Percentiles rank a stretch among this genome's conserved stretches.
These are phyloP conservation scores for Pseudotriccus pelzelni DNA, from an alignment of 2,797 vertebrate genomes.

Conservation along the genomic window DNA sequence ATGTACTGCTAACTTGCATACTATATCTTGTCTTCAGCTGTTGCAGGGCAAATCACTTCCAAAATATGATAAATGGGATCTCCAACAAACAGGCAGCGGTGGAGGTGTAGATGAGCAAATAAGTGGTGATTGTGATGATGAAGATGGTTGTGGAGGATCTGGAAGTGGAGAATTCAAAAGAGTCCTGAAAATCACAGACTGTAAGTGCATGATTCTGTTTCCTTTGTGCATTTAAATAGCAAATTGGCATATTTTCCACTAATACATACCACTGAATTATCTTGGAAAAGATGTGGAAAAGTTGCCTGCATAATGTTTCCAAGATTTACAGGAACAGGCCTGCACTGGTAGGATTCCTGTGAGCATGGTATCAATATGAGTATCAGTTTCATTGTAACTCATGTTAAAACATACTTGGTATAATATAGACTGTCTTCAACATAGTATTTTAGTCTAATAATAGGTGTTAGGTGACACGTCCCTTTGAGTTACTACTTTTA, in stretches of 20 bases:
- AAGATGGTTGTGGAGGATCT: slow-evolving; percentile 86
- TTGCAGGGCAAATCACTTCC: slow-evolving; percentile 84
- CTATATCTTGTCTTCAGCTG: slow-evolving; percentile 69
- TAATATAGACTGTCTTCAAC: not conserved
- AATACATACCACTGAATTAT: not conserved
- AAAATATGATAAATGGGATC: slow-evolving; percentile 78
- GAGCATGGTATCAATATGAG: not conserved
- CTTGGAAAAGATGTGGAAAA: not conserved
- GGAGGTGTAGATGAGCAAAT: slow-evolving; percentile 57
- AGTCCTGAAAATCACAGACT: slow-evolving; percentile 72
- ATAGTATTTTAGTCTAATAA: not conserved
- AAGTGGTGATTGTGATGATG: slow-evolving; percentile 91
- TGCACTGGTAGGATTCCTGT: not conserved
- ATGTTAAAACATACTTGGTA: not conserved
- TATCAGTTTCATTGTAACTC: not conserved
- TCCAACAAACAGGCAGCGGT: slow-evolving; percentile 63
- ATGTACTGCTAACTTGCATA: not conserved
- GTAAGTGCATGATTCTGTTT: slow-evolving; percentile 74
- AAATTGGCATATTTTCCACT: not conserved
- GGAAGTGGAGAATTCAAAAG: slow-evolving; percentile 80
- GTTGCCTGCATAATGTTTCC: not conserved
- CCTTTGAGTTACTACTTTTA: not conserved
- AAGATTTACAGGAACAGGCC: not conserved
- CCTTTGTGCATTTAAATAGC: not conserved
- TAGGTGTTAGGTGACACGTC: not conserved